A percentile compares a stretch with the other conserved stretches of the same genome.
Evolutionary conservation across 2,888 invertebrate genomes (phyloP).

Genomic region (Caenorhabditis virilis): DNA sequence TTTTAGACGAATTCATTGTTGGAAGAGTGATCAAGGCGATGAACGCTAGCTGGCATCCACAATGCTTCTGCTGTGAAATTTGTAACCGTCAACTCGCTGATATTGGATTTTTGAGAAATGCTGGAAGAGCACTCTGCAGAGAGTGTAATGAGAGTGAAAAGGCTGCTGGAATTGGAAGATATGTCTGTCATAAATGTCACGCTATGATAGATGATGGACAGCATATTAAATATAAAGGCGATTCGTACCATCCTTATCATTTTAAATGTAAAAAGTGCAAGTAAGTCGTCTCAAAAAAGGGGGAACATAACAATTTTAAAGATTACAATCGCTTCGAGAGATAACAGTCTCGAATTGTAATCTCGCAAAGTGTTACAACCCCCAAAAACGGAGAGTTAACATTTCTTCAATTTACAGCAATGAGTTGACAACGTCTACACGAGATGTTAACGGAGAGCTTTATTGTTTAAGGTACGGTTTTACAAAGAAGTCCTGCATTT

Average conservation of each 20-base stretch:
- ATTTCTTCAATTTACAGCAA: slow-evolving; percentile 73
- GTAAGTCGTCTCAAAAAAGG: slow-evolving; percentile 54
- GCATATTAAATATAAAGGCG: slow-evolving; percentile 76
- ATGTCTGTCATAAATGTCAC: slow-evolving; percentile 78
- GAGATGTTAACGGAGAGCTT: slow-evolving; percentile 87
- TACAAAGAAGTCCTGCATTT: no score
- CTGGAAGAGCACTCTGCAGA: slow-evolving; percentile 84
- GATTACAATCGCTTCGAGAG: no score
- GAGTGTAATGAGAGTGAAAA: slow-evolving; percentile 94
- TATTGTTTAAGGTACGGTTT: slow-evolving; percentile 91
- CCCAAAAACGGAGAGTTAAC: no score
- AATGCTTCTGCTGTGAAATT: slow-evolving; percentile 93
- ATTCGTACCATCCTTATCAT: slow-evolving; percentile 98
- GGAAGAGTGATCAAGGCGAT: slow-evolving; percentile 99
- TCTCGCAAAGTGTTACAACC: no score
- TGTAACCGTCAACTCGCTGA: slow-evolving; percentile 91
- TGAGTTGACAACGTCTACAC: slow-evolving; percentile 91
- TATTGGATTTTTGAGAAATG: slow-evolving; percentile 84
- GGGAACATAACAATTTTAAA: no score
- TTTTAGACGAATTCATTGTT: slow-evolving; percentile 83
- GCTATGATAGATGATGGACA: slow-evolving; percentile 73
- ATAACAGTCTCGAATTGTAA: no score
- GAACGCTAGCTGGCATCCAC: slow-evolving; percentile 98
- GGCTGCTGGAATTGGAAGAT: slow-evolving; percentile 90
- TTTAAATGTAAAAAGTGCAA: slow-evolving; percentile 85